These are phyloP conservation scores for Dipodomys merriami DNA, from an alignment of 2,113 vertebrate species.

Conservation along the genomic window DNA sequence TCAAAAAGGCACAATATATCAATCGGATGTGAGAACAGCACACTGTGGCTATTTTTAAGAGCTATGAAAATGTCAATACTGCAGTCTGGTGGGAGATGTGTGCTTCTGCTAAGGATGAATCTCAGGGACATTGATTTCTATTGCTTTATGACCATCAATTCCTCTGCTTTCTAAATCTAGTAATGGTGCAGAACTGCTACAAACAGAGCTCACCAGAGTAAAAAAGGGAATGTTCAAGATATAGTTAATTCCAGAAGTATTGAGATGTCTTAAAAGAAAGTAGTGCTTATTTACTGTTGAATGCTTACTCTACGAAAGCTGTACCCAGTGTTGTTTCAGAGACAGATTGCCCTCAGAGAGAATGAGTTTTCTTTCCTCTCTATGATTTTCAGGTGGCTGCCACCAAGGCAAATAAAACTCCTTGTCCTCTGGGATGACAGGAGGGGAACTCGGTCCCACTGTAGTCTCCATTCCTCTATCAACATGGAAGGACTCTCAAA, in stretches of 20 bases:
- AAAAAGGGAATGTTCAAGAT: constrained; percentile 52
- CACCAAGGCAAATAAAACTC: background rate
- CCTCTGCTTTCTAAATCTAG: constrained; percentile 40
- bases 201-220: background rate
- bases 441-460: background rate
- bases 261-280: background rate
- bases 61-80: constrained; percentile 45
- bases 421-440: background rate
- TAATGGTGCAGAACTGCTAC: background rate
- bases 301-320: background rate
- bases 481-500: constrained; percentile 12
- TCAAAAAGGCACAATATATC: constrained; percentile 50
- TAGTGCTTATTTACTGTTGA: background rate
- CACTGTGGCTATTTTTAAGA: constrained; percentile 47
- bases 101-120: background rate
- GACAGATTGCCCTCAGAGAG: background rate
- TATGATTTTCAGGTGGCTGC: background rate
- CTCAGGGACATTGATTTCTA: constrained; percentile 22
- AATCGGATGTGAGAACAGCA: constrained; percentile 45
- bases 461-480: background rate
- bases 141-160: background rate
- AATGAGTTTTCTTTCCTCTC: background rate
- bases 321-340: background rate
- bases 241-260: background rate
- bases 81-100: background rate